Evolutionary conservation across 2,797 vertebrate species (phyloP).

Genomic region (Pseudochirops corinnae): DNA sequence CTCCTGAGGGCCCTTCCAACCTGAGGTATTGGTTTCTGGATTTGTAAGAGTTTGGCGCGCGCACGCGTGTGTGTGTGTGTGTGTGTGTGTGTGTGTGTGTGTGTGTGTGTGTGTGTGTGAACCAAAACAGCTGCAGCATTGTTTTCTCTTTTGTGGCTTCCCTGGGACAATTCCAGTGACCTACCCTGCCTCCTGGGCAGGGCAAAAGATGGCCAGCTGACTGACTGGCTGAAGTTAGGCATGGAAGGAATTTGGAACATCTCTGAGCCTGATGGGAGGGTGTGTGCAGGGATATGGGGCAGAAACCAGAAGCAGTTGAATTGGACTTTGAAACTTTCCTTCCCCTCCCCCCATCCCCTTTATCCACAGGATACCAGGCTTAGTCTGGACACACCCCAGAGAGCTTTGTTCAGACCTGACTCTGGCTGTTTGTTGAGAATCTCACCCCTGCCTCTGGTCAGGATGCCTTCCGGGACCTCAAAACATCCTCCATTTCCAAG

Average conservation of each 20-base stretch:
- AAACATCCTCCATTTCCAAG: background rate
- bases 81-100: background rate
- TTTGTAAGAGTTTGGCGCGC: background rate
- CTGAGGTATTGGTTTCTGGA: background rate
- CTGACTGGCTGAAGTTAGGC: background rate
- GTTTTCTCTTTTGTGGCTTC: slow-evolving; percentile 1
- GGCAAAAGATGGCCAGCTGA: background rate
- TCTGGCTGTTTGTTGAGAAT: background rate
- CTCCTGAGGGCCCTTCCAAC: background rate
- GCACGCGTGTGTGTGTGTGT: no score
- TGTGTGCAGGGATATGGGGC: background rate
- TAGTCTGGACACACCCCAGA: background rate
- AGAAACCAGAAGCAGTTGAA: background rate
- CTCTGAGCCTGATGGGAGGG: background rate
- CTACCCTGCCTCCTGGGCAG: slow-evolving; percentile 2
- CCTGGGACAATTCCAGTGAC: background rate
- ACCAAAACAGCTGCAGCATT: background rate
- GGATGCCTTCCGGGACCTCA: background rate
- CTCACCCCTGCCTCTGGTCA: background rate
- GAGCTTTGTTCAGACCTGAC: background rate
- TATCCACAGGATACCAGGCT: background rate
- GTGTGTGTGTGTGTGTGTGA: background rate
- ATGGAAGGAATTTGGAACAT: slow-evolving; percentile 8
- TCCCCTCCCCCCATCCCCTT: background rate
- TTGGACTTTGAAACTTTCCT: background rate